Conservation (phyloP, 1,140 invertebrate genomes). For the Chionoecetes opilio region DNA sequence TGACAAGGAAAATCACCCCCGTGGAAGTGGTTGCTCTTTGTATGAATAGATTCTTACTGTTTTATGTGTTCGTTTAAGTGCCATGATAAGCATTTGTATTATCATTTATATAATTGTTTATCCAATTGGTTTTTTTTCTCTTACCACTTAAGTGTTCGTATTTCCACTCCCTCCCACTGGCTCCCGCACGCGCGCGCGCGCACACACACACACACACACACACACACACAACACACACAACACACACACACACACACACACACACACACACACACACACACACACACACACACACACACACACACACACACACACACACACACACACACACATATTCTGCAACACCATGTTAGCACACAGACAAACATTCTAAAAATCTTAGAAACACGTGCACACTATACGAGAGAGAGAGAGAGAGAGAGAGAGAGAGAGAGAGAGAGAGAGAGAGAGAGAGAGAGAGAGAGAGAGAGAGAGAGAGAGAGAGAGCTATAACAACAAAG, state of each 20-base stretch:
- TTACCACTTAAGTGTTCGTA: background rate
- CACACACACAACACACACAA: background rate
- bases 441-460: conserved; percentile 37
- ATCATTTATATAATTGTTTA: background rate
- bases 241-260: conserved; percentile 59
- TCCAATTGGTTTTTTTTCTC: background rate
- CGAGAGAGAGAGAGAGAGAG: background rate
- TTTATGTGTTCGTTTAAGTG: background rate
- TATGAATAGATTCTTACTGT: background rate
- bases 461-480: conserved; percentile 1
- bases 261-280: conserved; percentile 69
- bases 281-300: conserved; percentile 45
- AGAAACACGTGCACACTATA: background rate
- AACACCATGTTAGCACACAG: background rate
- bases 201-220: conserved; percentile 61
- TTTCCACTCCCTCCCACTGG: background rate
- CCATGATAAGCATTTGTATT: background rate
- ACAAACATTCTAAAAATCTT: background rate
- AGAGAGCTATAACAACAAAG: background rate
- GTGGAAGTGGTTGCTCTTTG: background rate
- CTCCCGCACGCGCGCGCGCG: conserved; percentile 45
- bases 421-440: background rate
- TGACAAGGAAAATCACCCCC: background rate
- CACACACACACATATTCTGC: conserved; percentile 10
- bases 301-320: conserved; percentile 38